phyloP scores from a whole-genome alignment of 1,140 invertebrate genomes.

The Neuroterus valhalla region DNA sequence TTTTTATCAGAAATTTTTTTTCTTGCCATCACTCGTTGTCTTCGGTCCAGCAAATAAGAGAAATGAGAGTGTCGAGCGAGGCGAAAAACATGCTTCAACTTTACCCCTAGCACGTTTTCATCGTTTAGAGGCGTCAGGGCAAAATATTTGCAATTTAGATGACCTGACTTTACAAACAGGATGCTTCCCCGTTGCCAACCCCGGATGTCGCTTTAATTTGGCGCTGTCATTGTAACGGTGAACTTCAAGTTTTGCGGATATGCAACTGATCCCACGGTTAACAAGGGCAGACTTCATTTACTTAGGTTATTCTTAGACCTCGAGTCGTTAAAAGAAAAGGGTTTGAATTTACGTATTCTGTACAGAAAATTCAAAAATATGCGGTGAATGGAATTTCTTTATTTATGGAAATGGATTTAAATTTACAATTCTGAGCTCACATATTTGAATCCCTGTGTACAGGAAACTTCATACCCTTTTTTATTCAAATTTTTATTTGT shows the following conservation, averaged over 20 bases:
- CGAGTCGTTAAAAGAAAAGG: slow-evolving; percentile 1
- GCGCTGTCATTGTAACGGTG: neutral
- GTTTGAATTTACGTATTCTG: neutral
- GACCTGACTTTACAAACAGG: slow-evolving; percentile 27
- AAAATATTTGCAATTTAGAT: slow-evolving; percentile 30
- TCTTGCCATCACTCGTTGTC: too few species aligned
- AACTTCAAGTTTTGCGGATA: slow-evolving; percentile 23
- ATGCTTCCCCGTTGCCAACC: slow-evolving; percentile 7
- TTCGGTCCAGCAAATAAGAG: neutral
- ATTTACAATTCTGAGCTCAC: slow-evolving; percentile 14
- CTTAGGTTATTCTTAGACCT: neutral
- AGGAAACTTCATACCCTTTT: neutral
- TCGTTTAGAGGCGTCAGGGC: slow-evolving; percentile 24
- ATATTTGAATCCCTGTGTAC: neutral
- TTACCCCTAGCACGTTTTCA: slow-evolving; percentile 21
- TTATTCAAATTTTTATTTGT: slow-evolving; percentile 6
- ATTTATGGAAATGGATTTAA: slow-evolving; percentile 3
- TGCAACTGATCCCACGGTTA: slow-evolving; percentile 8
- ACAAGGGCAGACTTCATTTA: slow-evolving; percentile 17
- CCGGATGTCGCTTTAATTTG: slow-evolving; percentile 27
- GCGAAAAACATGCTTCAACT: slow-evolving; percentile 15
- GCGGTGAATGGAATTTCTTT: slow-evolving; percentile 8
- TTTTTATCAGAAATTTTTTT: too few species aligned
- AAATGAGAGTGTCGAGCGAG: slow-evolving; percentile 4
- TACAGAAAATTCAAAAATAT: neutral